phyloP scores from a whole-genome alignment of 1,140 invertebrate species.

The Meloidogyne floridensis region DNA sequence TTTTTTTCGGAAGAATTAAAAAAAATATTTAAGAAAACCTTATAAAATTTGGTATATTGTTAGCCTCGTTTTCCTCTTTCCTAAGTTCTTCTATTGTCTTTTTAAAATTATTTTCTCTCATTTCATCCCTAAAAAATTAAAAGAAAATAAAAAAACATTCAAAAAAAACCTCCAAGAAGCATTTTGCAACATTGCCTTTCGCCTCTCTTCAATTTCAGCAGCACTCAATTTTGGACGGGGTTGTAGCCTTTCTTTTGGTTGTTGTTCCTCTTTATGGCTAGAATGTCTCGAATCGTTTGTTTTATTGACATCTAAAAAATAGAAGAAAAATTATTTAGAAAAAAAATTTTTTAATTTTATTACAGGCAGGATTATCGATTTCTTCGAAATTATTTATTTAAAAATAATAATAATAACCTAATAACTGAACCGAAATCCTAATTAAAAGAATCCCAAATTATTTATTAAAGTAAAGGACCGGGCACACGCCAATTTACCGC shows the following conservation, averaged over 20 bases:
- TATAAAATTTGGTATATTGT: slow-evolving; percentile 13
- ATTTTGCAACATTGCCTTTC: slow-evolving; percentile 34
- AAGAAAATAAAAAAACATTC: not conserved
- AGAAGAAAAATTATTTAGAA: too few relatives aligned
- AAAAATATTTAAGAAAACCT: slow-evolving; percentile 6
- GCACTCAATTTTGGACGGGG: slow-evolving; percentile 14
- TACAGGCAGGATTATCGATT: too few relatives aligned
- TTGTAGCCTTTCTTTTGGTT: not conserved
- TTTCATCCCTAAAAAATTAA: slow-evolving; percentile 13
- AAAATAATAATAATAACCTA: slow-evolving; percentile 5
- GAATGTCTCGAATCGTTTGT: too few relatives aligned
- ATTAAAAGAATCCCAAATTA: too few relatives aligned
- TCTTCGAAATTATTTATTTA: too few relatives aligned
- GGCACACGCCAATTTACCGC: too few relatives aligned
- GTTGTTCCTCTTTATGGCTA: not conserved
- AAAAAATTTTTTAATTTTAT: too few relatives aligned
- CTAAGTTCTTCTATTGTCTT: slow-evolving; percentile 11
- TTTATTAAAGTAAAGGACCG: too few relatives aligned
- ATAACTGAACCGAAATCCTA: too few relatives aligned
- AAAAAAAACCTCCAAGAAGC: slow-evolving; percentile 28
- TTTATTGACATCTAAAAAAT: too few relatives aligned
- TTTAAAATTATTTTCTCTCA: slow-evolving; percentile 22
- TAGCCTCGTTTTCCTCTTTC: slow-evolving; percentile 12
- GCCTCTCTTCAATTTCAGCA: slow-evolving; percentile 34
- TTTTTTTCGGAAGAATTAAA: not conserved